A percentile compares a stretch with the other conserved stretches of the same genome.
These are phyloP conservation scores for Scaptomyza reducta DNA, from an alignment of 2,888 invertebrate species.

Conservation along the genomic window DNA sequence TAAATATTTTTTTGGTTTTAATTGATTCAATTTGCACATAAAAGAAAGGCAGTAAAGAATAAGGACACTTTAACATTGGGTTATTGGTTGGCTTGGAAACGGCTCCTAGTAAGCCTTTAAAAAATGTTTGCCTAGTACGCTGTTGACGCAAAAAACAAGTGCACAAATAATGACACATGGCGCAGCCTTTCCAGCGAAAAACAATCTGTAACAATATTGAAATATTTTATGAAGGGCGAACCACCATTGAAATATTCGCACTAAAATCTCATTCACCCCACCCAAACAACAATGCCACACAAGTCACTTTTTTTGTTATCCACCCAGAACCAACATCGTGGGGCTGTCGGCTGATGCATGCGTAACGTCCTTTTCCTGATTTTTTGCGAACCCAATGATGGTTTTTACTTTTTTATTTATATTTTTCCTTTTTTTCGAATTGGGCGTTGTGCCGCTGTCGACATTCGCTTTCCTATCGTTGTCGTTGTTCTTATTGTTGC, in stretches of 20 bases:
- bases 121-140: slow-evolving; percentile 35
- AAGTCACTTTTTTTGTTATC: slow-evolving; percentile 13
- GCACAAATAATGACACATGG: slow-evolving; percentile 65
- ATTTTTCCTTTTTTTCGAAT: slow-evolving; percentile 11
- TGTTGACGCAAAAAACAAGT: slow-evolving; percentile 54
- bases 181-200: slow-evolving; percentile 36
- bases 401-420: slow-evolving; percentile 34
- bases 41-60: background rate
- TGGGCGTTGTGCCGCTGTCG: slow-evolving; percentile 25
- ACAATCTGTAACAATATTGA: slow-evolving; percentile 73
- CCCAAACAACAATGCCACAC: background rate
- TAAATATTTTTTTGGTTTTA: slow-evolving; percentile 28
- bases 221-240: slow-evolving; percentile 71
- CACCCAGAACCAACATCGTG: slow-evolving; percentile 18
- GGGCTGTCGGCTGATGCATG: slow-evolving; percentile 47
- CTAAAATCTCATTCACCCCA: slow-evolving; percentile 18
- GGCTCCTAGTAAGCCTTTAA: slow-evolving; percentile 27
- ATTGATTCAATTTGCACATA: slow-evolving; percentile 52
- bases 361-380: slow-evolving; percentile 70
- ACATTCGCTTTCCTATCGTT: slow-evolving; percentile 18
- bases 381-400: slow-evolving; percentile 45
- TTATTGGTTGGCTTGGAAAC: background rate
- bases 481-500: slow-evolving; percentile 33
- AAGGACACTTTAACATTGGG: background rate
- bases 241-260: slow-evolving; percentile 29